phyloP scores from a whole-genome alignment of 2,888 invertebrate genomes.

The Folsomia manolachei region DNA sequence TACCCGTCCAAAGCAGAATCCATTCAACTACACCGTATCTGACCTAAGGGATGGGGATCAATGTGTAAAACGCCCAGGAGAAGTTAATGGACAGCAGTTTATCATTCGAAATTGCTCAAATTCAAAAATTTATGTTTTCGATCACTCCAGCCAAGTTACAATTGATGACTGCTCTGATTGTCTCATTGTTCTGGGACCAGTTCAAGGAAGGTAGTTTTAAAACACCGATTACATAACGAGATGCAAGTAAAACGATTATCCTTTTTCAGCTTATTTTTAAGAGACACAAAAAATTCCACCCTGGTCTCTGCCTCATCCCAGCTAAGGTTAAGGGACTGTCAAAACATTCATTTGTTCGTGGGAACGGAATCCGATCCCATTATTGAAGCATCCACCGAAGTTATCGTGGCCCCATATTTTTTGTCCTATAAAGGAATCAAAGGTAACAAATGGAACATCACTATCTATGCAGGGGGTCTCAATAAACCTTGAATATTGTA shows the following conservation, averaged over 20 bases:
- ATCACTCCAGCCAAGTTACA: slow-evolving; percentile 42
- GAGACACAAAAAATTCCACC: slow-evolving; percentile 45
- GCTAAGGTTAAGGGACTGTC: slow-evolving; percentile 44
- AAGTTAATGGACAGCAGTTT: slow-evolving; percentile 43
- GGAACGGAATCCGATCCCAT: slow-evolving; percentile 48
- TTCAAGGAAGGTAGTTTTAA: slow-evolving; percentile 38
- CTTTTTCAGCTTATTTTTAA: slow-evolving; percentile 40
- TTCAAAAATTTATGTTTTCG: slow-evolving; percentile 42
- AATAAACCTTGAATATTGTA: background rate
- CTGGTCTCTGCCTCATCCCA: slow-evolving; percentile 45
- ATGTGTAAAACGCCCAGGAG: slow-evolving; percentile 33
- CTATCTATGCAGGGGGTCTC: background rate
- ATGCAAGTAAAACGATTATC: background rate
- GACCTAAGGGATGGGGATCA: slow-evolving; percentile 24
- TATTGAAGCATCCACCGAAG: slow-evolving; percentile 40
- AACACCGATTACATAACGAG: background rate
- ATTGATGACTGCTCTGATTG: slow-evolving; percentile 46
- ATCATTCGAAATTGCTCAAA: slow-evolving; percentile 43
- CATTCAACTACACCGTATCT: slow-evolving; percentile 32
- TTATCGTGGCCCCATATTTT: slow-evolving; percentile 44
- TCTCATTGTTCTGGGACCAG: slow-evolving; percentile 41
- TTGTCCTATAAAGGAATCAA: slow-evolving; percentile 42
- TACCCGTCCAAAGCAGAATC: slow-evolving; percentile 35
- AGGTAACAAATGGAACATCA: slow-evolving; percentile 21
- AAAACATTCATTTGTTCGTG: slow-evolving; percentile 42